Conservation (phyloP, 2,113 vertebrate genomes). For the Cettia cetti region DNA sequence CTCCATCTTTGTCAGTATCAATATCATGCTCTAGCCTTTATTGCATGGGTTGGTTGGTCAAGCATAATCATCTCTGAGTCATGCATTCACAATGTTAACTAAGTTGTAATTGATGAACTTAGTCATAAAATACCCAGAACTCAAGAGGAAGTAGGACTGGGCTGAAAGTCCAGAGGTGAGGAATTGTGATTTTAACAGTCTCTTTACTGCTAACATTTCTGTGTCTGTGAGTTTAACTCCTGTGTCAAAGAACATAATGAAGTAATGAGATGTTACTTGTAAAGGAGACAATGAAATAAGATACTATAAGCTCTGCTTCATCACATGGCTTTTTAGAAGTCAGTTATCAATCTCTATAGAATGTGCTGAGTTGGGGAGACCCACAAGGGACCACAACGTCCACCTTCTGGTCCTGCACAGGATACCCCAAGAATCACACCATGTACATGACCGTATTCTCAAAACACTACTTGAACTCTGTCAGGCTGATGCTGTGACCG, state of each 20-base stretch:
- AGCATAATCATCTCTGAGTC: not conserved
- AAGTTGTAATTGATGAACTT: not conserved
- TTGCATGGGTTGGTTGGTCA: not conserved
- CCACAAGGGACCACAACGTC: fast-evolving
- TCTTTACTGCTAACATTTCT: not conserved
- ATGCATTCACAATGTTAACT: not conserved
- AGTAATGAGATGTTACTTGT: not conserved
- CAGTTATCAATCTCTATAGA: not conserved
- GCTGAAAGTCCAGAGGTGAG: not conserved
- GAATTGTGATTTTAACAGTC: not conserved
- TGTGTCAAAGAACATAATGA: not conserved
- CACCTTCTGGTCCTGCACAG: not conserved
- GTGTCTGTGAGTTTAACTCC: not conserved
- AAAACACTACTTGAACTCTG: not conserved
- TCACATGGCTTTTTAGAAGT: not conserved
- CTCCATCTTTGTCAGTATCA: not conserved
- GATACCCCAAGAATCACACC: no score
- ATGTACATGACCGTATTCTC: not conserved
- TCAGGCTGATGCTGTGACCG: not conserved
- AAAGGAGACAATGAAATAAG: not conserved
- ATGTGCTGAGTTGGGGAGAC: not conserved
- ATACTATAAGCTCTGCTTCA: not conserved
- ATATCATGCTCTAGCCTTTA: not conserved
- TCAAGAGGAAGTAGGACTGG: not conserved
- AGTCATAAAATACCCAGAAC: not conserved